Base-by-base conservation (phyloP, 1,140 invertebrate genomes). In the Delia radicum region DNA sequence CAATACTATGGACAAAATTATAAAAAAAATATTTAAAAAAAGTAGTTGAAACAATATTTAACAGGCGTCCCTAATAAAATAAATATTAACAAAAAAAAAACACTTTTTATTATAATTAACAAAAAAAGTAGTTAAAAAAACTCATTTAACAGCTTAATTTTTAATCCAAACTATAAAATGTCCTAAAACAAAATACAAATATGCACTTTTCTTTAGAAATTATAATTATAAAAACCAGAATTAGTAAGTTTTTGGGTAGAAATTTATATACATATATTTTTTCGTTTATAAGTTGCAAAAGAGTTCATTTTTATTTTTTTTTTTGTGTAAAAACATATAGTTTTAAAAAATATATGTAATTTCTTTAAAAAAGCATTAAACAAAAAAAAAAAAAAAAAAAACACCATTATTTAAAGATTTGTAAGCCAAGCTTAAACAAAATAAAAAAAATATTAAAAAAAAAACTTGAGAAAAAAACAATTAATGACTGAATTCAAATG, bases 381-480 rank as follows among this genome's bases (percentile, higher is more conserved):
- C 0, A 5, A 31, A 67, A 65, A 28, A 65, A 65, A 8, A 8
- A 55, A 55, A 55, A 55, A 15, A n/a, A n/a, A n/a, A n/a, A n/a
- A n/a, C n/a, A n/a, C n/a, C n/a, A n/a, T n/a, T n/a, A n/a, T n/a
- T n/a, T n/a, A n/a, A n/a, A 12, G 42, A 48, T 27, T 55, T 73
- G 15, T 73, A 73, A 73, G 72, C 72, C 29, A 73, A 48, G 37
- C 71, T 46, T 73, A 73, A 33, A 73, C 48, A 29, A 55, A 42
- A 73, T 1, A 73, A 24, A 46, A 42, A 73, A 48, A 73, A 73
- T 7, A 37, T 2, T 72, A 48, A 55, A 73, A 73, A 0, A n/a
- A 48, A 73, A 24, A 55, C 21, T 55, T 73, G 31, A 27, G 21
- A 26, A 65, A n/a, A 65, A 26, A 65, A 27, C 33, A 67, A 69